Evolutionary conservation across 1,140 invertebrate genomes (phyloP), one percentile per base, ranked within the genome.

Genomic region (Lerema accius): DNA sequence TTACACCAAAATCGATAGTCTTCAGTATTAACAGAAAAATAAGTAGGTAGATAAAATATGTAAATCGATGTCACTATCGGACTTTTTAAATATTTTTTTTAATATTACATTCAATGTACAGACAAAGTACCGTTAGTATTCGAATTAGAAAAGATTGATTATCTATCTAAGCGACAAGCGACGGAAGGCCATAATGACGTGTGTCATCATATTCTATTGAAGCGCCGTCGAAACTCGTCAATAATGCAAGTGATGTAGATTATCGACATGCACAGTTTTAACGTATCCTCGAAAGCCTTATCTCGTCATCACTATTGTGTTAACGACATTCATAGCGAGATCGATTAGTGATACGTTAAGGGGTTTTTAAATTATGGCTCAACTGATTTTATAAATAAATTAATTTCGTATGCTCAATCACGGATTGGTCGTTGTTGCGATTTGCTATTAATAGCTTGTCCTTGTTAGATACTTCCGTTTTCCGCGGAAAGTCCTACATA

Each of bases 121-220:
- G 28, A 32, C 28, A 32, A 3, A 23, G 2, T 23, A 2, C 19
- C 19, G 5, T 5, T 5, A 23, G 2, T 23, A 3, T 65, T 35
- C 7, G 13, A 5, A 37, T n/a, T 49, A 73, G 71, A 69, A 77
- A 75, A 65, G 78, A 80, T 83, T 80, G 68, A 72, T 73, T 74
- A 77, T 77, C 64, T 64, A 45, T 73, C n/a, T n/a, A n/a, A n/a
- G 59, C 72, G 78, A 82, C 76, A 76, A 76, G 65, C 63, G 67
- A 75, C 71, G 61, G 67, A 68, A 67, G 69, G 69, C 69, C 71
- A 50, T 80, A 73, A 73, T 84, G 73, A 76, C 78, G 77, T 83
- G 82, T 87, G 78, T 76, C 84, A 86, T 86, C 83, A 84, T 82
- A 79, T 80, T 79, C 78, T 79, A 81, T 86, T 69, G 78, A 73